Evolutionary conservation across 2,113 vertebrate genomes (phyloP), one percentile per base, ranked within the genome.

Genomic region (Syngnathoides biaculeatus): DNA sequence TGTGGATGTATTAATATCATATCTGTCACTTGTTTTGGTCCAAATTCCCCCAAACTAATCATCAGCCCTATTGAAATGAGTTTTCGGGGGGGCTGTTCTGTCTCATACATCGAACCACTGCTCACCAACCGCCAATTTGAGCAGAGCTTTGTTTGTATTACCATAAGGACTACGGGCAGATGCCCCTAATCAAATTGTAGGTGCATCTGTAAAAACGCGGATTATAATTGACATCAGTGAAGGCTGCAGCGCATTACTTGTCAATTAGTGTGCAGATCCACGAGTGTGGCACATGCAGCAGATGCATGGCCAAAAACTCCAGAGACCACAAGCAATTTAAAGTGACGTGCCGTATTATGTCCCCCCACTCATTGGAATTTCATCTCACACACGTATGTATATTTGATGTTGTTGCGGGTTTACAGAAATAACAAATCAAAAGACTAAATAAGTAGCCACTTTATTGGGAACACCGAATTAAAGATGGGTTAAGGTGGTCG

Each of bases 391-490:
- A 76, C 30, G n/a, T n/a, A 27, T 50, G 59, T 64, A 71, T 68
- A 58, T 78, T 64, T 71, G 64, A 79, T 79, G 38, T 20, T 15
- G 9, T 40, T 78, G n/a, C n/a, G n/a, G 63, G 69, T 69, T 79
- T 66, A 7, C 47, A 42, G 35, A 47, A 50, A 63, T 17, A 24
- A 60, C 43, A 39, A 26, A 59, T 10, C n/a, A 52, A 22, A 22
- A 52, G 48, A 10, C 10, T 8, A 52, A 52, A 1, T n/a, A n/a
- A 22, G 11, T 8, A 43, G 59, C n/a, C 59, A 62, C 39, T 62
- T 62, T 62, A 62, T 62, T 42, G 24, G 59, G 39, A 14, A 62
- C n/a, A 43, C 39, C 6, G 3, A n/a, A 42, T 60, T 35, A 60
- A n/a, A 20, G 10, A 5, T 3, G 59, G 39, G 43, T 15, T 6